Evolutionary conservation across 2,113 vertebrate species (phyloP).

Genomic region (Porphyrio hochstetteri): DNA sequence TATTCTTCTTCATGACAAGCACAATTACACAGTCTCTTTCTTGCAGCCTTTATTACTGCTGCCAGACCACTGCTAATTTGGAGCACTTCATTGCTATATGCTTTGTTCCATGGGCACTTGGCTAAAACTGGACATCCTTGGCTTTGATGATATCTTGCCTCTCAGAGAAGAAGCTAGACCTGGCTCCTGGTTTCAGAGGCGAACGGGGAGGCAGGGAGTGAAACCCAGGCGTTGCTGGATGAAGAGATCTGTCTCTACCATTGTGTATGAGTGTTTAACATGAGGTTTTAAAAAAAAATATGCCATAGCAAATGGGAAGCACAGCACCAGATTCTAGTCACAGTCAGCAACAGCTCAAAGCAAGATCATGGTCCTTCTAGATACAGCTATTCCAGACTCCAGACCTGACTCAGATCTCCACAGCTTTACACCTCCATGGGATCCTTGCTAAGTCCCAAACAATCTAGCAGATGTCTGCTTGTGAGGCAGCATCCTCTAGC

Average conservation of each 20-base stretch:
- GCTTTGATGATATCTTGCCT: background rate
- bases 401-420: background rate
- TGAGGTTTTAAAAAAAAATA: background rate
- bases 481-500: background rate
- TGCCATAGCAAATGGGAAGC: background rate
- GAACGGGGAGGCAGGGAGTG: background rate
- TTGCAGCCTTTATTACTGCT: background rate
- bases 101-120: background rate
- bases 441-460: background rate
- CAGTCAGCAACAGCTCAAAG: background rate
- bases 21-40: background rate
- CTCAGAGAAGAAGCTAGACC: background rate
- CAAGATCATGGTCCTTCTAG: background rate
- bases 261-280: background rate
- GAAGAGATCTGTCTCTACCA: background rate
- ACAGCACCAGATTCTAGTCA: background rate
- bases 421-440: background rate
- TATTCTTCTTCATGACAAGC: background rate
- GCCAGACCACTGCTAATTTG: constrained; percentile 21
- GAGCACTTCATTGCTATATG: background rate
- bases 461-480: background rate
- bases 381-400: background rate
- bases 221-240: background rate
- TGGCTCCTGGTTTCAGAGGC: background rate
- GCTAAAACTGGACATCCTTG: background rate